Evolutionary conservation across 1,140 invertebrate genomes (phyloP), one percentile per base, ranked within the genome.

Genomic region (Pteromalus puparum): DNA sequence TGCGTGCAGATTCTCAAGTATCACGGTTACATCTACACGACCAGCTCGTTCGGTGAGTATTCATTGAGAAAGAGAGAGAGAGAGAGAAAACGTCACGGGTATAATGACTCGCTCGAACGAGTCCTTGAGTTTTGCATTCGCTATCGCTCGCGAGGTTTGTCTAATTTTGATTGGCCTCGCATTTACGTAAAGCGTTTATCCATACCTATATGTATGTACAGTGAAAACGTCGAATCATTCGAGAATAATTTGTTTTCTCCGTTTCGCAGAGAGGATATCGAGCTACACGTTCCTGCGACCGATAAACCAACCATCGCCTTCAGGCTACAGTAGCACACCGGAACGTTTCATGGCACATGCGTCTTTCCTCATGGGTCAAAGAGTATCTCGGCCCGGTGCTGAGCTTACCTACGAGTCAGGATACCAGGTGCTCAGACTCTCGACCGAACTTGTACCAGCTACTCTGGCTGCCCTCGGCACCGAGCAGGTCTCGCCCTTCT

Each of bases 371-470:
- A 91, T 96, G n/a, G 96, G 96, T 18, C 94, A 96, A 30, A 94
- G 95, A 12, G 94, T 96, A 13, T 93, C 94, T 65, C 92, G 93
- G 84, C 94, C 94, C 10, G 94, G 94, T 2, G 92, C 92, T 12
- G 94, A 95, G 83, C 88, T 91, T 2, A 91, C 91, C 1, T 87
- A 91, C 7, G 93, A 96, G 87, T 97, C 96, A 87, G 96, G 96
- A 13, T 97, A 96, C 92, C 97, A 98, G 91, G 94, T 92, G 5
- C 90, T 98, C 76, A 94, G 97, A 68, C 92, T 98, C 26, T 96
- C 97, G 0, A 98, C 97, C 7, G 97, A 98, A 93, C 91, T 98
- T 5, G 95, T 98, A 84, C 97, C 97, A 1, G 96, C 97, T 0
- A 96, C 97, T 2, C 93, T 97, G 3, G 96, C 97, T 0, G 92